Percentiles rank a stretch among this genome's conserved stretches.
Evolutionary conservation across 2,797 vertebrate genomes (phyloP).

Genomic region (Vespertilio murinus): DNA sequence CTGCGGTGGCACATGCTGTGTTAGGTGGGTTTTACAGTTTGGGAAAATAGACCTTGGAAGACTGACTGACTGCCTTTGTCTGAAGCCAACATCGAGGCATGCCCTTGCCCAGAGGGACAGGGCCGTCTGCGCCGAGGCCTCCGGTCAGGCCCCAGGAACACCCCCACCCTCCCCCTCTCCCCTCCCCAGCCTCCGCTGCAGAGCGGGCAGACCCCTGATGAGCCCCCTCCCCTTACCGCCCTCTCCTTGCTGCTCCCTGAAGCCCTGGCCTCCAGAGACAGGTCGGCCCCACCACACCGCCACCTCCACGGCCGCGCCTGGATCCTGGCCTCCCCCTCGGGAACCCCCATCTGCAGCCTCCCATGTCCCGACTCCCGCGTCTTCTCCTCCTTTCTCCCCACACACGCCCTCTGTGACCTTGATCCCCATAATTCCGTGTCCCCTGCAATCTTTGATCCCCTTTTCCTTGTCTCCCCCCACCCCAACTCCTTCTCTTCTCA

Average conservation of each 20-base stretch:
- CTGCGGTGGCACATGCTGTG: fast-evolving
- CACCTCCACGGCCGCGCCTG: background rate
- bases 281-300: background rate
- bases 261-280: background rate
- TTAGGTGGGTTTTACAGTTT: background rate
- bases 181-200: too few species aligned
- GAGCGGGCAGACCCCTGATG: background rate
- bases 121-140: fast-evolving
- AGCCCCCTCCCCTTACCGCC: background rate
- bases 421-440: background rate
- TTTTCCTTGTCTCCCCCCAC: background rate
- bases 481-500: background rate
- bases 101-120: background rate
- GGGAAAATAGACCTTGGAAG: background rate
- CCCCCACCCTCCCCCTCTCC: too few species aligned
- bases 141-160: background rate
- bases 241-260: background rate
- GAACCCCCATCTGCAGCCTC: background rate
- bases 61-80: background rate
- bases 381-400: background rate
- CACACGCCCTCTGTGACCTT: background rate
- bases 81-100: background rate
- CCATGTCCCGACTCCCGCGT: too few species aligned
- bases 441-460: background rate
- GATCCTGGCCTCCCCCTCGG: fast-evolving